A percentile compares a stretch with the other conserved stretches of the same genome.
Conservation (phyloP, 2,888 invertebrate species). For the Lepas anatifera region DNA sequence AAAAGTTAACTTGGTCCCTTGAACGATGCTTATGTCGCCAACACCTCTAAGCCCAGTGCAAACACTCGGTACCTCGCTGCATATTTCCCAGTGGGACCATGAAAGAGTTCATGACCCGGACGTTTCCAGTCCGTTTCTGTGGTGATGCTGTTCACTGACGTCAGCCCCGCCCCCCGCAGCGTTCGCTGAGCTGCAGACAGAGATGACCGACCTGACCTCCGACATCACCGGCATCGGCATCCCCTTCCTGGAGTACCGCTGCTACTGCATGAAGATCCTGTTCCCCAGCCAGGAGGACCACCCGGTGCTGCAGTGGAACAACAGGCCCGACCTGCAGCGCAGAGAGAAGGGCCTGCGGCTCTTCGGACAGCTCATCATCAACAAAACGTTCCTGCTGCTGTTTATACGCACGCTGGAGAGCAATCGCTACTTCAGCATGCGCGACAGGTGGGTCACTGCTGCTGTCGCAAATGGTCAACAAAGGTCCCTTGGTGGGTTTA, state of each 20-base stretch:
- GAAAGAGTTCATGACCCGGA: too few relatives aligned
- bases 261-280: conserved; percentile 94
- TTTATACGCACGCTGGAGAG: conserved; percentile 95
- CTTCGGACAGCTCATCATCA: conserved; percentile 92
- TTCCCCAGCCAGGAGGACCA: conserved; percentile 97
- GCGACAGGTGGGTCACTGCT: conserved; percentile 42
- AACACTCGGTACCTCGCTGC: too few relatives aligned
- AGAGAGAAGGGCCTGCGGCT: conserved; percentile 87
- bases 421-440: conserved; percentile 87
- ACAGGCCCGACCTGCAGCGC: conserved; percentile 71
- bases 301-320: conserved; percentile 78
- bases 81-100: too few relatives aligned
- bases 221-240: conserved; percentile 89
- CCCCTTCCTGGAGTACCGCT: conserved; percentile 94
- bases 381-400: conserved; percentile 91
- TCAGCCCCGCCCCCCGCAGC: too few relatives aligned
- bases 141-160: too few relatives aligned
- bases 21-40: too few relatives aligned
- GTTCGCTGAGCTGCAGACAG: conserved; percentile 92
- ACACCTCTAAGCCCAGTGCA: too few relatives aligned
- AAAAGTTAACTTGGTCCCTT: too few relatives aligned
- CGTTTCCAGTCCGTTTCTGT: too few relatives aligned
- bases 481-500: too few relatives aligned
- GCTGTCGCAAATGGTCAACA: background rate
- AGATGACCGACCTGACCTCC: conserved; percentile 91